These are phyloP conservation scores for Rhadina sibilatrix DNA, from an alignment of 2,113 vertebrate species.

Conservation along the genomic window DNA sequence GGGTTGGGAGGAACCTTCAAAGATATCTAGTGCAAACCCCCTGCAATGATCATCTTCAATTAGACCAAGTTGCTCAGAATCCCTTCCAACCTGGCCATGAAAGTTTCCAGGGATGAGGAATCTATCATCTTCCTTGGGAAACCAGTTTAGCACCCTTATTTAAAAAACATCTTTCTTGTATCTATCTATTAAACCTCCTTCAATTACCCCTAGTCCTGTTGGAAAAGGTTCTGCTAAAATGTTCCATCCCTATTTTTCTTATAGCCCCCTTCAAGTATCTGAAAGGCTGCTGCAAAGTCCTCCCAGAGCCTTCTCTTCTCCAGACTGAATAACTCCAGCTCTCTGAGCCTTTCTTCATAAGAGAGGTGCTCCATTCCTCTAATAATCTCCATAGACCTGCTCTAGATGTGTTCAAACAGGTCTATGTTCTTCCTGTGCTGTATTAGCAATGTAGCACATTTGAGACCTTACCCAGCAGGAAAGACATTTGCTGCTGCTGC, in stretches of 20 bases:
- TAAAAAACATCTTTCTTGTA: background rate
- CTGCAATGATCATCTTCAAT: background rate
- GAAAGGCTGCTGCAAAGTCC: background rate
- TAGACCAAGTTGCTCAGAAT: background rate
- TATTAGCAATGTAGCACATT: background rate
- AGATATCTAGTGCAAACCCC: too few species aligned
- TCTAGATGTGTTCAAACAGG: background rate
- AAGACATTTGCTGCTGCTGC: background rate
- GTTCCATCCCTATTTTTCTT: background rate
- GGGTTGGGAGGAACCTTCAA: background rate
- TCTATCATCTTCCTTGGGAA: background rate
- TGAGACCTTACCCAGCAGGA: background rate
- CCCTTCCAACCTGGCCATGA: fast-evolving
- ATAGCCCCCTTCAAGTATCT: background rate
- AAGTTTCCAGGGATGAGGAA: background rate
- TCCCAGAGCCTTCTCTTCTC: background rate
- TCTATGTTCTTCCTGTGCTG: background rate
- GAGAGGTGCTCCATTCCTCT: background rate
- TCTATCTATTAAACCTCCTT: background rate
- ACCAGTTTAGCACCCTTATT: background rate
- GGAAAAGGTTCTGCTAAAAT: background rate
- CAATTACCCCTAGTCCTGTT: background rate
- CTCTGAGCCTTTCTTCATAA: background rate
- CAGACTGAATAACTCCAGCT: background rate
- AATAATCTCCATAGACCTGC: background rate